A percentile compares a stretch with the other conserved stretches of the same genome.
Evolutionary conservation across 2,113 vertebrate species (phyloP).

Genomic region (Xenopus borealis): DNA sequence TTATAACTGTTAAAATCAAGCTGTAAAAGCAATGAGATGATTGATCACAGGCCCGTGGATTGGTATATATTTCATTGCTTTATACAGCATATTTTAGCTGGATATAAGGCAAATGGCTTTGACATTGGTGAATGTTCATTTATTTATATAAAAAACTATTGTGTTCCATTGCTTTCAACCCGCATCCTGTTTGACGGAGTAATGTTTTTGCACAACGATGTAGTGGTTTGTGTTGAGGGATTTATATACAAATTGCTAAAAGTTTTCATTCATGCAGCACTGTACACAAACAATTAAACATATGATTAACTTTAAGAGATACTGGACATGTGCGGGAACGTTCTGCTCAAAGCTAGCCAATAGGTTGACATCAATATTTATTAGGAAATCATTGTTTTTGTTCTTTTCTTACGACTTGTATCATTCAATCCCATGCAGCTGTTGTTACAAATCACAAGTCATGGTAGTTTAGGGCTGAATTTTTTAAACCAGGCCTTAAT

Average conservation of each 20-base stretch:
- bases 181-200: conserved; percentile 26
- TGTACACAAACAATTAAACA: conserved; percentile 3
- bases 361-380: too few species aligned
- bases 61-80: conserved; percentile 64
- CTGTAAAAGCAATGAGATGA: neutral
- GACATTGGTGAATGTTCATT: conserved; percentile 93
- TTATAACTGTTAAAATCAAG: neutral
- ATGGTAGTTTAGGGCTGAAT: too few species aligned
- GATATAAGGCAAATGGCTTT: conserved; percentile 67
- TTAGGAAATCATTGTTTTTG: too few species aligned
- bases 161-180: conserved; percentile 28
- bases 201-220: conserved; percentile 31
- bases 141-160: conserved; percentile 62
- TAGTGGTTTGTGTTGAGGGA: conserved; percentile 29
- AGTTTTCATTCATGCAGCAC: conserved; percentile 24
- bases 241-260: conserved; percentile 11
- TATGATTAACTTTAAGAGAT: neutral
- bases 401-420: too few species aligned
- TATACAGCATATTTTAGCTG: conserved; percentile 74
- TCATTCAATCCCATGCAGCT: too few species aligned
- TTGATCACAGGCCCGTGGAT: neutral
- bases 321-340: neutral
- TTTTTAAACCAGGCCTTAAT: neutral
- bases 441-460: too few species aligned
- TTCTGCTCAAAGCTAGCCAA: too few species aligned